These are phyloP conservation scores for Tiliacea citrago DNA, from an alignment of 2,888 invertebrate species.

Conservation along the genomic window DNA sequence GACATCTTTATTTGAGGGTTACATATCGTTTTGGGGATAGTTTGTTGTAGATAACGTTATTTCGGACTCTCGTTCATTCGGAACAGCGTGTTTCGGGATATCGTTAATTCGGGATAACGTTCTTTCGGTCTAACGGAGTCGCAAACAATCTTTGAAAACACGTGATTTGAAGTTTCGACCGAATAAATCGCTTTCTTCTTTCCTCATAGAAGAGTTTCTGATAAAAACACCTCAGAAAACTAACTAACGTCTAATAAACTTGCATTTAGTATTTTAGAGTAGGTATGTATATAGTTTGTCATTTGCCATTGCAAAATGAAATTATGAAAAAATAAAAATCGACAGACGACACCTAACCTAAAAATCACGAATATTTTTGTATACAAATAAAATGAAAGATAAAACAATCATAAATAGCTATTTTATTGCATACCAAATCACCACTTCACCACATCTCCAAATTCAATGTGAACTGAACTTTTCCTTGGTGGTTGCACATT, in stretches of 20 bases:
- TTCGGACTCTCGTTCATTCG: too few species aligned
- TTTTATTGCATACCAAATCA: conserved; percentile 70
- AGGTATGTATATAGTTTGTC: not conserved
- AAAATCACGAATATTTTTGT: conserved; percentile 17
- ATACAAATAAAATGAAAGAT: conserved; percentile 49
- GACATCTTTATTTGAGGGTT: too few species aligned
- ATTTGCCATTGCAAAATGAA: not conserved
- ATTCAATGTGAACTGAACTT: conserved; percentile 62
- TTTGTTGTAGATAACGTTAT: too few species aligned
- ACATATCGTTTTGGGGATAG: too few species aligned
- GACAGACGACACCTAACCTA: conserved; percentile 35
- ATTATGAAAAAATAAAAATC: not conserved
- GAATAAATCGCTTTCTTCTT: not conserved
- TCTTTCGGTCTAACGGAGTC: too few species aligned
- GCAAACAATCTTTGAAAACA: not conserved
- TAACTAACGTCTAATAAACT: not conserved
- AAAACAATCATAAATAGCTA: conserved; percentile 68
- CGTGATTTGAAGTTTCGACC: conserved; percentile 16
- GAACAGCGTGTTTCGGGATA: too few species aligned
- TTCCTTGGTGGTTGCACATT: conserved; percentile 80
- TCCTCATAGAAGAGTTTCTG: not conserved
- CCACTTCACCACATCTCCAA: conserved; percentile 60
- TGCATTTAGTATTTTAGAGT: not conserved
- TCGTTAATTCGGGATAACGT: too few species aligned
- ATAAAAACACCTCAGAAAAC: not conserved